Evolutionary conservation across 2,888 invertebrate species (phyloP).

Genomic region (Leptinotarsa juncta): DNA sequence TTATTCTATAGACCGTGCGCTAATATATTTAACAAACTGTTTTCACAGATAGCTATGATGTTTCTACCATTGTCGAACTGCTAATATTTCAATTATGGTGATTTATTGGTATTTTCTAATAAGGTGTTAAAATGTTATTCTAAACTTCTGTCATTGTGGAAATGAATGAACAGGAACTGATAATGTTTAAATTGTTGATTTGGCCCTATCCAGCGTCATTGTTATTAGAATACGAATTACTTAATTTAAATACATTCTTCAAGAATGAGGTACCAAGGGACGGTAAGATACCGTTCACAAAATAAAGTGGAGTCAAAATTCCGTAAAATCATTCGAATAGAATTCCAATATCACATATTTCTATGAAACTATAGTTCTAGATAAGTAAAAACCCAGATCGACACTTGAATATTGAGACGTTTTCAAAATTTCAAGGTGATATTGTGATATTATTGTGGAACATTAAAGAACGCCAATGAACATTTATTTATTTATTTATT

Average conservation of each 20-base stretch:
- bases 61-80: background rate
- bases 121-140: constrained; percentile 6
- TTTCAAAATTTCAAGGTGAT: no score
- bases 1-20: constrained; percentile 10
- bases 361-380: background rate
- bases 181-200: background rate
- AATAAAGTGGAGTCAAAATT: background rate
- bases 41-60: background rate
- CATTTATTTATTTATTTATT: no score
- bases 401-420: no score
- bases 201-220: background rate
- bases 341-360: background rate
- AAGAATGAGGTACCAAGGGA: background rate
- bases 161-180: background rate
- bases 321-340: background rate
- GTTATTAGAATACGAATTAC: constrained; percentile 3
- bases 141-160: constrained; percentile 1
- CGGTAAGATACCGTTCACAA: background rate
- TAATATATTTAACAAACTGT: constrained; percentile 8
- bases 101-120: constrained; percentile 6
- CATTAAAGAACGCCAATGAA: no score
- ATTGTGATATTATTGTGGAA: no score
- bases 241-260: background rate
- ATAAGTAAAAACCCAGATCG: background rate
- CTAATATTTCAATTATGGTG: constrained; percentile 15